Percentiles rank a stretch among this genome's conserved stretches.
These are phyloP conservation scores for Barnardius zonarius DNA, from an alignment of 2,113 vertebrate genomes.

Conservation along the genomic window DNA sequence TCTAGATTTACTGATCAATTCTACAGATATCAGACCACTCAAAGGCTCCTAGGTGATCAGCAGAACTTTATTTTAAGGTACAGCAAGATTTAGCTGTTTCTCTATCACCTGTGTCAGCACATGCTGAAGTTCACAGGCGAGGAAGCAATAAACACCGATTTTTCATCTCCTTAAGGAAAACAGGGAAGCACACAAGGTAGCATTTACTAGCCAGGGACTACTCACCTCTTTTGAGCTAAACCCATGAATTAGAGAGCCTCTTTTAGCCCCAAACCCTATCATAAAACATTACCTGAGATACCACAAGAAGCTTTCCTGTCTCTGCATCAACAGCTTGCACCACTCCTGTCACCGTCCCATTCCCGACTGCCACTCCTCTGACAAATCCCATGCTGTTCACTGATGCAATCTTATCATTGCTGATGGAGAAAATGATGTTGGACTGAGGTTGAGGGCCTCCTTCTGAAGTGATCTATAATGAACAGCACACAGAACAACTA, in stretches of 20 bases:
- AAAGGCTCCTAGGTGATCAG: neutral
- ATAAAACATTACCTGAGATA: conserved; percentile 83
- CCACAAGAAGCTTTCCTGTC: conserved; percentile 85
- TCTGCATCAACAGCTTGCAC: conserved; percentile 90
- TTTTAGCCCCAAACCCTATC: neutral
- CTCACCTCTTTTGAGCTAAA: neutral
- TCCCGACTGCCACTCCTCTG: conserved; percentile 79
- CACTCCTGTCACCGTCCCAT: conserved; percentile 81
- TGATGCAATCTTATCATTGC: conserved; percentile 74
- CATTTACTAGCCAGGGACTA: neutral
- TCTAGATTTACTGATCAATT: neutral
- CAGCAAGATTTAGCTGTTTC: neutral
- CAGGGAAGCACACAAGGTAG: neutral
- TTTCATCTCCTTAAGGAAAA: neutral
- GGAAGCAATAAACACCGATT: neutral
- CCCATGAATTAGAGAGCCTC: neutral
- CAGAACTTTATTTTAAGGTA: neutral
- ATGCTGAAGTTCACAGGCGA: neutral
- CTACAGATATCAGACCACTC: neutral
- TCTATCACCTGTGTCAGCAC: neutral
- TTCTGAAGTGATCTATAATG: conserved; percentile 87
- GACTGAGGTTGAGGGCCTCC: conserved; percentile 96
- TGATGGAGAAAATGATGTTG: conserved; percentile 90
- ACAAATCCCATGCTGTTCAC: conserved; percentile 82
- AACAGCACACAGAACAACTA: neutral